These are phyloP conservation scores for Hippocampus abdominalis DNA, from an alignment of 2,113 vertebrate species.

Conservation along the genomic window DNA sequence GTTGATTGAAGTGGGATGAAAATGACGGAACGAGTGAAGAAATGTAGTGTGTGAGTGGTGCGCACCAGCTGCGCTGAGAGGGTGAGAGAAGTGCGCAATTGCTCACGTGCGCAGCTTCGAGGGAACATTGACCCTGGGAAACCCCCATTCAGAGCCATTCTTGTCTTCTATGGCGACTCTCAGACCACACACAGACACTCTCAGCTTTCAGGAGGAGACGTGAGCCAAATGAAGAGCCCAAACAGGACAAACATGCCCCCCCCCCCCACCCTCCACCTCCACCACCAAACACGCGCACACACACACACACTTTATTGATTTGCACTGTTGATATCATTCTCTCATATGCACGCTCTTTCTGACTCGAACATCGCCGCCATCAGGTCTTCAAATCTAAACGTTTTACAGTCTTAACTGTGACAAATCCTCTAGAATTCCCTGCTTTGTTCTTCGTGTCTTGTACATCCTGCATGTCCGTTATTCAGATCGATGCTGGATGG, in stretches of 20 bases:
- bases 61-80: too few species aligned
- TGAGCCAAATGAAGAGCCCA: constrained; percentile 47
- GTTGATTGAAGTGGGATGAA: too few species aligned
- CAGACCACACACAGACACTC: constrained; percentile 41
- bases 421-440: constrained; percentile 36
- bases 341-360: neutral
- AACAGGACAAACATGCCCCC: constrained; percentile 55
- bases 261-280: constrained; percentile 40
- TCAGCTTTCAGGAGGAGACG: constrained; percentile 59
- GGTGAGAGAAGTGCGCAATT: too few species aligned
- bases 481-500: constrained; percentile 57
- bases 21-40: too few species aligned
- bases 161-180: constrained; percentile 10
- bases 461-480: constrained; percentile 39
- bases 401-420: constrained; percentile 42
- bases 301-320: constrained; percentile 46
- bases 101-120: too few species aligned
- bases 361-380: constrained; percentile 15
- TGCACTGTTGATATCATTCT: constrained; percentile 42
- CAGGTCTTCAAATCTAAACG: constrained; percentile 30
- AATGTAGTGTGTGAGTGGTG: too few species aligned
- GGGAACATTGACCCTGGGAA: constrained; percentile 25
- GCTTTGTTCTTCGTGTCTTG: constrained; percentile 22
- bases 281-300: constrained; percentile 14
- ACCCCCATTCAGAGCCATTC: constrained; percentile 21